A percentile compares a stretch with the other conserved stretches of the same genome.
Conservation (phyloP, 2,113 vertebrate genomes). For the Muscicapa adusta region DNA sequence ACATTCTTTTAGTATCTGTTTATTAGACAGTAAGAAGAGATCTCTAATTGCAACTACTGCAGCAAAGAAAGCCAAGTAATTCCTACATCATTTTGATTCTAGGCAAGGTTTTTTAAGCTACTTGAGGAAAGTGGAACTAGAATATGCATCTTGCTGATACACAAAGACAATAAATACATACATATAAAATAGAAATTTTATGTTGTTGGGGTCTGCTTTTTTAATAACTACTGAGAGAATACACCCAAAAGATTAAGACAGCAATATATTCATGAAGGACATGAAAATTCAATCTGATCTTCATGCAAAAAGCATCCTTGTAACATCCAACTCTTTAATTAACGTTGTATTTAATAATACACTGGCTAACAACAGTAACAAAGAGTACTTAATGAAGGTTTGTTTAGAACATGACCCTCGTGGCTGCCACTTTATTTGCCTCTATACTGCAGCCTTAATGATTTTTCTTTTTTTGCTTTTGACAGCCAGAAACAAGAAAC, state of each 20-base stretch:
- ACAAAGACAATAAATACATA: not conserved
- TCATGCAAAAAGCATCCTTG: not conserved
- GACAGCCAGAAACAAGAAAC: not conserved
- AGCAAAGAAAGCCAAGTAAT: not conserved
- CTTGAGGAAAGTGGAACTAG: not conserved
- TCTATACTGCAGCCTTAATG: not conserved
- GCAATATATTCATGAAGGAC: not conserved
- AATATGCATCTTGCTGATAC: not conserved
- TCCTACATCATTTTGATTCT: not conserved
- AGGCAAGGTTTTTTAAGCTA: conserved; percentile 1
- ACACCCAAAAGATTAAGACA: not conserved
- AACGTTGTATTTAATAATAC: conserved; percentile 6
- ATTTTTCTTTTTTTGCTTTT: not conserved
- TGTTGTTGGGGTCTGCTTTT: not conserved
- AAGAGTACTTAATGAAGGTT: conserved; percentile 13
- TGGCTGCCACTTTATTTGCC: not conserved
- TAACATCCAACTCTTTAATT: conserved; percentile 13
- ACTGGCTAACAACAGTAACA: conserved; percentile 12
- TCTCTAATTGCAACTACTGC: conserved; percentile 26
- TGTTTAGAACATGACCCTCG: not conserved
- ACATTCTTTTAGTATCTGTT: conserved; percentile 50
- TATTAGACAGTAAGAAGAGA: conserved; percentile 32
- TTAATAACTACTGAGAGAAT: not conserved
- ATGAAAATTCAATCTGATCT: conserved; percentile 2
- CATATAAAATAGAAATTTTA: not conserved